Percentiles rank a stretch among this genome's conserved stretches.
phyloP scores from a whole-genome alignment of 2,113 vertebrate species.

The Limnothrissa miodon region DNA sequence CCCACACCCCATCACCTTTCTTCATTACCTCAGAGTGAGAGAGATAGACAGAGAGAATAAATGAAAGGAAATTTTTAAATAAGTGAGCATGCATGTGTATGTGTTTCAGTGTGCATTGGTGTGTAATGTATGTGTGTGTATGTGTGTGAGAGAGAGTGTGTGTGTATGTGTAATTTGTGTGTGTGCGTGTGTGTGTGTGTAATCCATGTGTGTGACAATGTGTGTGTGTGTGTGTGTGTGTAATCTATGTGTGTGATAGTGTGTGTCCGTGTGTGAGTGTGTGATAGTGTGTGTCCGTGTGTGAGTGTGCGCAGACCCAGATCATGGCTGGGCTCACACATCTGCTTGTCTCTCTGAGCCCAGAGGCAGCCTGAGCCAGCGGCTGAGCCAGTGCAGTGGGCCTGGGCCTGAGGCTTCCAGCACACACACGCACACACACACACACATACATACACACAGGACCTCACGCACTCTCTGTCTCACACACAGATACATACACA shows the following conservation, averaged over 20 bases:
- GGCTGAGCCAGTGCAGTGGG: too few relatives aligned
- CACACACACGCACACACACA: neutral
- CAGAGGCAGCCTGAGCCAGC: neutral
- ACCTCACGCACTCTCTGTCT: too few relatives aligned
- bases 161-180: neutral
- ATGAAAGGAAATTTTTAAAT: too few relatives aligned
- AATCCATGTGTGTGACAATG: neutral
- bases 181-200: neutral
- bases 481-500: neutral
- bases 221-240: neutral
- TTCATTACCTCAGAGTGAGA: neutral
- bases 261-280: neutral
- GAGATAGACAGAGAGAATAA: neutral
- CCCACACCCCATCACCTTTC: neutral
- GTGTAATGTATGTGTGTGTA: neutral
- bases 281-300: neutral
- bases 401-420: neutral
- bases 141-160: slow-evolving; percentile 30
- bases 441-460: too few relatives aligned
- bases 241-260: slow-evolving; percentile 26
- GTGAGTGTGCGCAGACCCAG: neutral
- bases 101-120: neutral
- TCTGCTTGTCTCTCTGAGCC: neutral
- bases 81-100: too few relatives aligned
- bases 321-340: neutral